A percentile compares a stretch with the other conserved stretches of the same genome.
Conservation (phyloP, 2,797 vertebrate species). For the Orestias chungarensis region DNA sequence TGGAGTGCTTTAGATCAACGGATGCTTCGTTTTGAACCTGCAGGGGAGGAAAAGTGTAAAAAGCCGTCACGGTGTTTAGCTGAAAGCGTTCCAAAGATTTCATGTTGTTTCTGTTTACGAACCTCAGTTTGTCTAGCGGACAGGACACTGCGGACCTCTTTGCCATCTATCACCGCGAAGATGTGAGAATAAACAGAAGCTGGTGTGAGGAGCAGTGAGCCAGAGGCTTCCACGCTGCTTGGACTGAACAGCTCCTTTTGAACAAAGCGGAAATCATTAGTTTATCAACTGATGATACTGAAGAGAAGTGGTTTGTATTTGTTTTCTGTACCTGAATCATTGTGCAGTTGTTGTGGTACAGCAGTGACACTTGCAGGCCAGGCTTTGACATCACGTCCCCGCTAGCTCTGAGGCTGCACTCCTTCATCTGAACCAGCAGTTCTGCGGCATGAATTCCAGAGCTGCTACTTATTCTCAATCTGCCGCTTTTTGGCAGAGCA, state of each 20-base stretch:
- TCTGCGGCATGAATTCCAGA: slow-evolving; percentile 48
- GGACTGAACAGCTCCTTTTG: slow-evolving; percentile 80
- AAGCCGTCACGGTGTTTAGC: not conserved
- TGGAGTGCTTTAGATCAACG: slow-evolving; percentile 73
- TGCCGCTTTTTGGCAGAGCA: slow-evolving; percentile 65
- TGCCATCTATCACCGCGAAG: slow-evolving; percentile 69
- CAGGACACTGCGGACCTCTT: slow-evolving; percentile 65
- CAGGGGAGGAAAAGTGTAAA: not conserved
- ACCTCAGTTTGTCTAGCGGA: slow-evolving; percentile 73
- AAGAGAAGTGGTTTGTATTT: not conserved
- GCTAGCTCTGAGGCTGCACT: slow-evolving; percentile 68
- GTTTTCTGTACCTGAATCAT: slow-evolving; percentile 70
- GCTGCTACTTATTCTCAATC: slow-evolving; percentile 58
- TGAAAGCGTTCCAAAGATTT: not conserved
- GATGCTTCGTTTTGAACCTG: slow-evolving; percentile 75
- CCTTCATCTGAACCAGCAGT: slow-evolving; percentile 63
- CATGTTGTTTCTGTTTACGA: not conserved
- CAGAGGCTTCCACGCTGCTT: slow-evolving; percentile 71
- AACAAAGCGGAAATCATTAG: not conserved
- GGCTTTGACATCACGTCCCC: slow-evolving; percentile 67
- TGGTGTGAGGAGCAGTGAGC: slow-evolving; percentile 66
- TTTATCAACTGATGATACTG: not conserved
- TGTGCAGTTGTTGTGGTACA: slow-evolving; percentile 80
- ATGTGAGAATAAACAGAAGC: slow-evolving; percentile 67
- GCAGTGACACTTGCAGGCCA: slow-evolving; percentile 74